Percentiles rank a stretch among this genome's conserved stretches.
These are phyloP conservation scores for Pyrrhia umbra DNA, from an alignment of 2,888 invertebrate genomes.

Conservation along the genomic window DNA sequence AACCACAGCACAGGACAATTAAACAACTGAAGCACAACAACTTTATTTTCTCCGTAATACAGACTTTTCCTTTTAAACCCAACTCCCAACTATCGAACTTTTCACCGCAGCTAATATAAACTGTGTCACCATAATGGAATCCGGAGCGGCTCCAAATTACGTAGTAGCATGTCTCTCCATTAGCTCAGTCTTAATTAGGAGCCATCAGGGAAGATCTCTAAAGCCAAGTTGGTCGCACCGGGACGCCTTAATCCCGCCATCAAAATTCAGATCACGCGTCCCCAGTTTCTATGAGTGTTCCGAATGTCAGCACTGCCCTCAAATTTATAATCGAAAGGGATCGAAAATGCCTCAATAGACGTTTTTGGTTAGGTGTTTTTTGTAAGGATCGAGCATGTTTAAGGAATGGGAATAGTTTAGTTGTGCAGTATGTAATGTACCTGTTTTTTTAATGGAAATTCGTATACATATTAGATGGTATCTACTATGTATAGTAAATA, in stretches of 20 bases:
- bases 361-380: conserved; percentile 43
- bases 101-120: conserved; percentile 55
- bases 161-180: conserved; percentile 78
- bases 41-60: conserved; percentile 9
- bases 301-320: conserved; percentile 80
- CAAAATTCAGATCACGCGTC: conserved; percentile 83
- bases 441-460: no score
- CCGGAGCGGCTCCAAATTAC: conserved; percentile 65
- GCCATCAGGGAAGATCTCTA: conserved; percentile 77
- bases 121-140: conserved; percentile 63
- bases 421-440: no score
- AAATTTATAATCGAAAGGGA: conserved; percentile 76
- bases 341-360: conserved; percentile 59
- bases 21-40: conserved; percentile 6
- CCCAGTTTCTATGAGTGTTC: conserved; percentile 81
- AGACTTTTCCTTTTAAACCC: conserved; percentile 25
- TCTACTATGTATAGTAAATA: neutral
- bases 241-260: conserved; percentile 80
- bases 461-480: no score
- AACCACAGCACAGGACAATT: neutral
- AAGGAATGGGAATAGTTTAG: neutral
- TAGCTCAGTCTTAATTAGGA: conserved; percentile 81
- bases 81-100: conserved; percentile 45
- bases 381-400: conserved; percentile 12
- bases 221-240: conserved; percentile 78